Conservation (phyloP, 2,888 invertebrate species). For the Phortica okadai region DNA sequence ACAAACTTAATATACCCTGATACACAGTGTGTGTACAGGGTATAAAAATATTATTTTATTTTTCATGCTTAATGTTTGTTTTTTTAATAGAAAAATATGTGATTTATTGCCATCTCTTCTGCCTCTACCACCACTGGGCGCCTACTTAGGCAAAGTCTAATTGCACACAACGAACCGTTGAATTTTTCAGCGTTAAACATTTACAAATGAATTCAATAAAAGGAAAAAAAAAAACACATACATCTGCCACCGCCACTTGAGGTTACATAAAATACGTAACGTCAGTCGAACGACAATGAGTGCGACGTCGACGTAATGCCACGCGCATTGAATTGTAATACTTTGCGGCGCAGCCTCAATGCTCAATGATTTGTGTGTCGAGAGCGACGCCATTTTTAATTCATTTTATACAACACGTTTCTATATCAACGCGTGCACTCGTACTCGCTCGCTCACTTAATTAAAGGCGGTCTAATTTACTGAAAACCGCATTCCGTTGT, state of each 20-base stretch:
- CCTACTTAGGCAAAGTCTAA: neutral
- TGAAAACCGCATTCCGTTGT: constrained; percentile 49
- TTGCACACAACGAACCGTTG: neutral
- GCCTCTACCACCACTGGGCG: neutral
- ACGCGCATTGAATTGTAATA: too few species aligned
- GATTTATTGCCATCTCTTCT: neutral
- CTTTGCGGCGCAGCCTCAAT: too few species aligned
- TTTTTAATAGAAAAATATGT: too few species aligned
- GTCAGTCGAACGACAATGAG: too few species aligned
- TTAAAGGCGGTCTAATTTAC: constrained; percentile 55
- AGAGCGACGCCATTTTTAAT: neutral
- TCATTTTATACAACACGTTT: neutral
- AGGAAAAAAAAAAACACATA: neutral
- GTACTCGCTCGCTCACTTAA: constrained; percentile 40
- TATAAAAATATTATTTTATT: too few species aligned
- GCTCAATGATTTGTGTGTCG: too few species aligned
- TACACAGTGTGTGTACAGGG: too few species aligned
- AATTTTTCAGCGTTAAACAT: neutral
- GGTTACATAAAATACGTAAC: too few species aligned
- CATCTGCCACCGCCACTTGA: neutral
- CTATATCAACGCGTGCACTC: constrained; percentile 5
- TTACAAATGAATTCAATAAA: neutral
- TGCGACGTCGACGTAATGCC: too few species aligned
- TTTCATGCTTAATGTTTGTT: too few species aligned
- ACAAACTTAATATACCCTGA: too few species aligned